Evolutionary conservation across 2,888 invertebrate genomes (phyloP), one percentile per base, ranked within the genome.

Genomic region (Dexiosoma caninum): DNA sequence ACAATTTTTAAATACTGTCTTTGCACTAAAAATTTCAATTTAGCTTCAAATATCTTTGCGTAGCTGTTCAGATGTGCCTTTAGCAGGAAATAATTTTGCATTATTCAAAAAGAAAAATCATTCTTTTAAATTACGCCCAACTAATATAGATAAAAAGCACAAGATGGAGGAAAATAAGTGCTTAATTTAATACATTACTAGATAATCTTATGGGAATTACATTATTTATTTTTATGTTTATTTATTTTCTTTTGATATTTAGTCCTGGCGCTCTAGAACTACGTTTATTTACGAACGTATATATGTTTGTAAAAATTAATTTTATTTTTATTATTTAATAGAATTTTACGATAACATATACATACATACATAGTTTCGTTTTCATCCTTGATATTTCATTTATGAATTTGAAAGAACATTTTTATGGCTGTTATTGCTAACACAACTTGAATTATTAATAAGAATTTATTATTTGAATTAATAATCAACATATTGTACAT

Each of bases 311-410:
- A 46, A 8, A 46, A 30, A 35, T 57, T 44, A 37, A 37, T 32
- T 66, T 49, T 66, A 49, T 67, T 69, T 77, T 69, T 64, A 86
- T 85, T 85, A 85, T 86, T 86, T 87, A 87, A 87, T 87, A 86
- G 83, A 85, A 59, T 84, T 84, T 85, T 86, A 84, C 86, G 80
- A 51, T 78, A 78, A 64, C 57, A 27, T 35, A 27, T 21, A n/a
- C n/a, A n/a, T n/a, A n/a, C n/a, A n/a, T n/a, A n/a, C n/a, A n/a
- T n/a, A n/a, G 32, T 49, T 21, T 57, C 69, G 12, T 42, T 19
- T 60, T 55, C 2, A 0, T 9, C 30, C 14, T 19, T 12, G 19
- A 19, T 2, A n/a, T 21, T 32, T 46, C 46, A 60, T 9, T 69
- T 27, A 27, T 27, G 14, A 72, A 62, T 37, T 53, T 49, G 27